Percentiles rank a stretch among this genome's conserved stretches.
Evolutionary conservation across 2,113 vertebrate species (phyloP).

Genomic region (Columba livia): DNA sequence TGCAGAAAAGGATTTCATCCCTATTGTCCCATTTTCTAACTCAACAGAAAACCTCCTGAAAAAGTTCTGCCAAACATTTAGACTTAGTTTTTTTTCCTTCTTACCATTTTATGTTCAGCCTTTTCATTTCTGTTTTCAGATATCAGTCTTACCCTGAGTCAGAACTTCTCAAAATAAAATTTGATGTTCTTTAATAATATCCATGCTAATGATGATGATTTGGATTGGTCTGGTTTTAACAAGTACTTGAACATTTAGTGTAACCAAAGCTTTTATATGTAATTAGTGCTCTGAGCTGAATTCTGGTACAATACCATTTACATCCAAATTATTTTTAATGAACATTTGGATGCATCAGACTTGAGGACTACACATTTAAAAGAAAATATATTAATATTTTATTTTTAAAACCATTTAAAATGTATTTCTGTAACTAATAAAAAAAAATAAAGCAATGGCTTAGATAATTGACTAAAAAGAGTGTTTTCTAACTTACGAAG

Average conservation of each 20-base stretch:
- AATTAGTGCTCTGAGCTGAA: conserved; percentile 55
- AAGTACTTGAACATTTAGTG: background rate
- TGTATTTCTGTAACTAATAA: conserved; percentile 46
- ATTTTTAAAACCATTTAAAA: conserved; percentile 29
- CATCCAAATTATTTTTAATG: conserved; percentile 22
- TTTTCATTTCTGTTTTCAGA: background rate
- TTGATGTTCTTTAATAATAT: conserved; percentile 7
- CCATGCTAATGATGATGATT: background rate
- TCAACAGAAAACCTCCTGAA: background rate
- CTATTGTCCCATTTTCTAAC: background rate
- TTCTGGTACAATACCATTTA: conserved; percentile 26
- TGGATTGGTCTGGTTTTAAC: conserved; percentile 14
- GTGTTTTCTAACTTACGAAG: background rate
- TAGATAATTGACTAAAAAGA: conserved; percentile 13
- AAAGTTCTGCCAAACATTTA: background rate
- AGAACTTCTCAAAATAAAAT: conserved; percentile 27
- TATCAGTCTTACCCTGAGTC: background rate
- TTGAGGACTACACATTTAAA: conserved; percentile 44
- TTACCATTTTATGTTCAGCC: background rate
- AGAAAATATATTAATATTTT: conserved; percentile 63
- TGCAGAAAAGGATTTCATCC: background rate
- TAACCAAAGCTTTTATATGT: conserved; percentile 52
- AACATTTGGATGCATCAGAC: conserved; percentile 14
- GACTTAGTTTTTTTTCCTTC: background rate
- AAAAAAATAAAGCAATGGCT: background rate